Evolutionary conservation across 2,113 vertebrate species (phyloP), one percentile per base, ranked within the genome.

Genomic region (Brienomyrus longianalis): DNA sequence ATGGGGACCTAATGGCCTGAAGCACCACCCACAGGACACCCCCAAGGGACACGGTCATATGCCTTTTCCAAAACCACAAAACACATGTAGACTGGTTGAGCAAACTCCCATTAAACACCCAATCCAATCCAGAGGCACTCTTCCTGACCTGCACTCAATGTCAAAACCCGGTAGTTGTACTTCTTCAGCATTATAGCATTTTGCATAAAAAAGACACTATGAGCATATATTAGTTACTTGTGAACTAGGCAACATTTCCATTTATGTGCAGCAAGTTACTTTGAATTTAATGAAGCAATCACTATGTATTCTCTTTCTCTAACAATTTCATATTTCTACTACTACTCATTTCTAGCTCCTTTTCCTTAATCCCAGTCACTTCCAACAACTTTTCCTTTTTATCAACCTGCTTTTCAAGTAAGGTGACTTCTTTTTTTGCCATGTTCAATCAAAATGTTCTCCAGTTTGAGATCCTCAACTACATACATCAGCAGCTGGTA

Each of bases 311-410:
- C 52, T 83, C 91, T 86, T 27, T 54, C 86, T 0, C 50, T 91
- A 51, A 0, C 56, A 88, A 94, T 83, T 91, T 93, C 89, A 94
- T 87, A 4, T 92, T 90, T 0, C 47, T 91, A 54, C 91, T 23
- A 0, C 47, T 91, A 56, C 90, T 88, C 0, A 91, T 43, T 39
- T 94, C 94, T 83, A 92, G 90, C 92, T 95, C 94, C 39, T 97
- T 23, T 50, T 94, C 93, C 91, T 92, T 74, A 0, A 97, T 92
- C 90, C 94, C 93, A 70, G 90, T 92, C 89, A 98, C 96, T 1
- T 94, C 89, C 9, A 94, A 88, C 93, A 97, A 91, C 27, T 96
- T 92, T 0, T 93, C 93, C 89, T 93, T 96, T 89, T 97, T 96
- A 0, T 2, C 52, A 5, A 93, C 93, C 47, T 95, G 95, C 45